Evolutionary conservation across 2,113 vertebrate species (phyloP).

Genomic region (Aphyosemion australe): DNA sequence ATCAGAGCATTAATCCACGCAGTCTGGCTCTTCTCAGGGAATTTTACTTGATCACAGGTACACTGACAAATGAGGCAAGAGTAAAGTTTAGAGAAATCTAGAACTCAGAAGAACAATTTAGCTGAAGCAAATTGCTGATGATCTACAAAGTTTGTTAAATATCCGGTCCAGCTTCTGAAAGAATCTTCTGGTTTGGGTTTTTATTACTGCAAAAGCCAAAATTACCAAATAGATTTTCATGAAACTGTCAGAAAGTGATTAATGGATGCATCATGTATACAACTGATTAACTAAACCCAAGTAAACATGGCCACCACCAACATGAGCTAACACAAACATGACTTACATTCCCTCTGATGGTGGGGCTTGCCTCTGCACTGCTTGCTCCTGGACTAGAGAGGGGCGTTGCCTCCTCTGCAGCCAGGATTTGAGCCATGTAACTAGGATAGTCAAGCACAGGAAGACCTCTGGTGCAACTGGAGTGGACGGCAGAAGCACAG

Average conservation of each 20-base stretch:
- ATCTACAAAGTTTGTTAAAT: no score
- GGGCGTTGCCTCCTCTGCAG: constrained; percentile 44
- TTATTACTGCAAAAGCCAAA: no score
- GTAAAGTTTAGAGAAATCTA: not conserved
- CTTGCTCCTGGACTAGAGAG: constrained; percentile 70
- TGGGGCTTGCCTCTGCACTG: constrained; percentile 74
- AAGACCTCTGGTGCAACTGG: constrained; percentile 57
- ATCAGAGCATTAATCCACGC: constrained; percentile 85
- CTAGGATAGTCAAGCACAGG: constrained; percentile 79
- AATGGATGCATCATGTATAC: no score
- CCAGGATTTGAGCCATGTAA: constrained; percentile 83
- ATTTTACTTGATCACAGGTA: constrained; percentile 56
- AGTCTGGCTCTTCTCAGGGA: constrained; percentile 37
- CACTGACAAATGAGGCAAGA: constrained; percentile 54
- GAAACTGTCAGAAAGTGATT: no score
- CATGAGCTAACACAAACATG: not conserved
- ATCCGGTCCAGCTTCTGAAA: no score
- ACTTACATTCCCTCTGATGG: constrained; percentile 58
- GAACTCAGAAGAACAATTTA: not conserved
- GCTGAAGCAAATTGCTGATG: not conserved
- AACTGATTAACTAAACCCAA: not conserved
- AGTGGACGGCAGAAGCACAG: constrained; percentile 28
- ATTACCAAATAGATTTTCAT: no score
- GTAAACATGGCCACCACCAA: no score
- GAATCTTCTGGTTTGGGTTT: no score